A percentile compares a stretch with the other conserved stretches of the same genome.
Evolutionary conservation across 2,888 invertebrate genomes (phyloP).

Genomic region (Parascotia fuliginaria): DNA sequence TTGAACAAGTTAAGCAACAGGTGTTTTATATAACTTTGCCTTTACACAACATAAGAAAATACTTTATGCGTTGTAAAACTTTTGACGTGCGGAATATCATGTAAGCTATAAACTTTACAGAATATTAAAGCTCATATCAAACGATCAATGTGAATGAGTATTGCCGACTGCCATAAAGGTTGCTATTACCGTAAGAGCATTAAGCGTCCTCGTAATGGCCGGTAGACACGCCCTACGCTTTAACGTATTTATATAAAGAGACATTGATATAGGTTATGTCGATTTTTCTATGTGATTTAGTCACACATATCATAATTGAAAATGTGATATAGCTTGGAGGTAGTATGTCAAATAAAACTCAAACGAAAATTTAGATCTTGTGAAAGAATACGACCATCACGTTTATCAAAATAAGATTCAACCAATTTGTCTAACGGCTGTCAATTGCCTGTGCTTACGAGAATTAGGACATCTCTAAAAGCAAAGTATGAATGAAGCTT

Average conservation of each 20-base stretch:
- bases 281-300: too few relatives aligned
- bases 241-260: conserved; percentile 14
- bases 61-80: neutral
- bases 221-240: conserved; percentile 12
- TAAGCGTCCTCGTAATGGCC: conserved; percentile 10
- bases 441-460: too few relatives aligned
- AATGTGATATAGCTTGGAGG: neutral
- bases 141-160: conserved; percentile 5
- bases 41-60: neutral
- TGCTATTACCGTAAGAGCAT: conserved; percentile 19
- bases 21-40: neutral
- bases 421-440: too few relatives aligned
- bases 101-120: conserved; percentile 9
- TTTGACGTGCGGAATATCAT: neutral
- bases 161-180: conserved; percentile 1
- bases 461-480: too few relatives aligned
- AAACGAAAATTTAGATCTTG: too few relatives aligned
- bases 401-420: too few relatives aligned
- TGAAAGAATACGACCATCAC: too few relatives aligned
- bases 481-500: too few relatives aligned
- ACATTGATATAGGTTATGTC: conserved; percentile 9
- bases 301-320: neutral
- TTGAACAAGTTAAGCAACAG: neutral
- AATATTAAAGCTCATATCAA: conserved; percentile 19
- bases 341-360: too few relatives aligned